phyloP scores from a whole-genome alignment of 2,888 invertebrate species.

The Rambutsinella grinnellia region DNA sequence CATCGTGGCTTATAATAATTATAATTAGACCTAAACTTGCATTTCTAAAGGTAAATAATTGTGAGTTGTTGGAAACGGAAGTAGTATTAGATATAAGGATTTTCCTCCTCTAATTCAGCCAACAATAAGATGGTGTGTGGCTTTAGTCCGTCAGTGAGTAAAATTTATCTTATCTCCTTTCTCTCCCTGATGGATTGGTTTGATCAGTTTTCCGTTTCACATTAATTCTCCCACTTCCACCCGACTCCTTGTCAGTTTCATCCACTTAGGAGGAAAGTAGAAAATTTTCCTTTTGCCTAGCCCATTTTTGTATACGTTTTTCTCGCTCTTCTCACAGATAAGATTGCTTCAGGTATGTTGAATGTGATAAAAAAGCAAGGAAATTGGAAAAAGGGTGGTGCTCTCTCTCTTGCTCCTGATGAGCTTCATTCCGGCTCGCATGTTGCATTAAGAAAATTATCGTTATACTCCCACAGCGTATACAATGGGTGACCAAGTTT shows the following conservation, averaged over 20 bases:
- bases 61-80: too few species aligned
- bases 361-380: slow-evolving; percentile 1
- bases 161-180: slow-evolving; percentile 49
- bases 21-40: too few species aligned
- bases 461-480: not conserved
- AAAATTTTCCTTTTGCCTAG: not conserved
- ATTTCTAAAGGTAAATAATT: too few species aligned
- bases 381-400: slow-evolving; percentile 50
- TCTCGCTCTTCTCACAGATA: not conserved
- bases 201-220: slow-evolving; percentile 62
- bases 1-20: too few species aligned
- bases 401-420: slow-evolving; percentile 10
- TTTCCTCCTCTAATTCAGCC: too few species aligned
- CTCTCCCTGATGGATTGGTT: slow-evolving; percentile 59
- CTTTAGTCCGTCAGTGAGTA: slow-evolving; percentile 15
- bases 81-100: not conserved
- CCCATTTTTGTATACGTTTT: not conserved
- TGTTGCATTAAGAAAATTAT: slow-evolving; percentile 51
- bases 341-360: not conserved
- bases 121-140: too few species aligned
- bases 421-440: slow-evolving; percentile 31
- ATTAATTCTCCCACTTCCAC: slow-evolving; percentile 57
- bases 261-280: not conserved
- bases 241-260: slow-evolving; percentile 28
- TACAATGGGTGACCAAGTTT: slow-evolving; percentile 33